phyloP scores from a whole-genome alignment of 2,888 invertebrate genomes.

The Limnephilus rhombicus region DNA sequence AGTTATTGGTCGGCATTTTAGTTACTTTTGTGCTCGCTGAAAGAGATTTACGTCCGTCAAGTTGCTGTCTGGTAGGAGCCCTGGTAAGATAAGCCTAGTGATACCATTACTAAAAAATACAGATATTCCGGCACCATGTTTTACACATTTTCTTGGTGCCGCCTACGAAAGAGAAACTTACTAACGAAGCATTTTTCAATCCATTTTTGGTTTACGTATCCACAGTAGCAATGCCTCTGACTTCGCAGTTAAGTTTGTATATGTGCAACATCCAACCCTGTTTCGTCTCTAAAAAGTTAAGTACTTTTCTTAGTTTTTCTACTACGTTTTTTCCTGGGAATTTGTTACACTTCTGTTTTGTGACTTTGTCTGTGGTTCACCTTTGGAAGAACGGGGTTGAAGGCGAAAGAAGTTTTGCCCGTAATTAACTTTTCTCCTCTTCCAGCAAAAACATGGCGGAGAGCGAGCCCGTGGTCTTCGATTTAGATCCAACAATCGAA shows the following conservation, averaged over 20 bases:
- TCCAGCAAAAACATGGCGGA: constrained; percentile 53
- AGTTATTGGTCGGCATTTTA: too few relatives aligned
- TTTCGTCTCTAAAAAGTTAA: neutral
- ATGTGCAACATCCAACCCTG: neutral
- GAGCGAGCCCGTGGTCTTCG: constrained; percentile 47
- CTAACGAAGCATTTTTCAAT: neutral
- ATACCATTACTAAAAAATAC: too few relatives aligned
- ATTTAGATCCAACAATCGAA: constrained; percentile 55
- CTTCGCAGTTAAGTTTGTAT: neutral
- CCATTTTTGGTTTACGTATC: neutral
- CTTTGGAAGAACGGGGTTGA: neutral
- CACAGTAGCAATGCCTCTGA: neutral
- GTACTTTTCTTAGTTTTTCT: neutral
- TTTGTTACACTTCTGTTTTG: neutral
- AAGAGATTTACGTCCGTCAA: too few relatives aligned
- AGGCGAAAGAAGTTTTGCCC: constrained; percentile 26
- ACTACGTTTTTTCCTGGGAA: neutral
- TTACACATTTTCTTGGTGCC: too few relatives aligned
- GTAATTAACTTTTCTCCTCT: constrained; percentile 49
- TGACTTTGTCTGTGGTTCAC: neutral
- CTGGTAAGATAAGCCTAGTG: too few relatives aligned
- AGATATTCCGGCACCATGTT: too few relatives aligned
- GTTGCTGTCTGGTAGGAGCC: too few relatives aligned
- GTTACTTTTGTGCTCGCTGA: too few relatives aligned
- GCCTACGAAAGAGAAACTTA: neutral